Conservation (phyloP, 1,140 invertebrate genomes). For the Procambarus virginalis region DNA sequence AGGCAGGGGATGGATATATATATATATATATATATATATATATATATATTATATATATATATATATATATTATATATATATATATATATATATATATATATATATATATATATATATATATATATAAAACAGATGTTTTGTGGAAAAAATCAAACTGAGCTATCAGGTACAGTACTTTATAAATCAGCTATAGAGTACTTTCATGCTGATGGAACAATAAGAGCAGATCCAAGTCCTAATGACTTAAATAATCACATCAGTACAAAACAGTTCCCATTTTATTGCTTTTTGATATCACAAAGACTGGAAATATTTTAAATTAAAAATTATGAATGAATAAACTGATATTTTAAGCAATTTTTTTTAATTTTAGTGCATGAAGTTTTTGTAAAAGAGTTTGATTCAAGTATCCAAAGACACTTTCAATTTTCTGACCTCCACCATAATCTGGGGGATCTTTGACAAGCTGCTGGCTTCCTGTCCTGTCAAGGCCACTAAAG, state of each 20-base stretch:
- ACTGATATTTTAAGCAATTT: neutral
- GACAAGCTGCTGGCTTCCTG: no score
- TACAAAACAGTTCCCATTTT: neutral
- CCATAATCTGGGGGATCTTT: no score
- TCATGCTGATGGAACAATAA: neutral
- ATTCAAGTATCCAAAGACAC: neutral
- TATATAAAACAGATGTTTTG: neutral
- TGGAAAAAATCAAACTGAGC: constrained; percentile 1
- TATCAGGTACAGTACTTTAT: neutral
- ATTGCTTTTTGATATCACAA: neutral
- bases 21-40: no score
- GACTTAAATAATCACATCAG: neutral
- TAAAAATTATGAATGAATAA: neutral
- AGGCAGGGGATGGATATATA: neutral
- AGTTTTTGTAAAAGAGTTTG: neutral
- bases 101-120: neutral
- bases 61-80: no score
- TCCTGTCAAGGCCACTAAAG: no score
- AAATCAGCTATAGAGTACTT: neutral
- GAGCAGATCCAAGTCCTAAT: neutral
- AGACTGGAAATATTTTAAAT: neutral
- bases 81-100: no score
- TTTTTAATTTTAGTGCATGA: neutral
- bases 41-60: no score
- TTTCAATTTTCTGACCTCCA: neutral